Evolutionary conservation across 2,888 invertebrate genomes (phyloP).

Genomic region (Tortricodes alternella): DNA sequence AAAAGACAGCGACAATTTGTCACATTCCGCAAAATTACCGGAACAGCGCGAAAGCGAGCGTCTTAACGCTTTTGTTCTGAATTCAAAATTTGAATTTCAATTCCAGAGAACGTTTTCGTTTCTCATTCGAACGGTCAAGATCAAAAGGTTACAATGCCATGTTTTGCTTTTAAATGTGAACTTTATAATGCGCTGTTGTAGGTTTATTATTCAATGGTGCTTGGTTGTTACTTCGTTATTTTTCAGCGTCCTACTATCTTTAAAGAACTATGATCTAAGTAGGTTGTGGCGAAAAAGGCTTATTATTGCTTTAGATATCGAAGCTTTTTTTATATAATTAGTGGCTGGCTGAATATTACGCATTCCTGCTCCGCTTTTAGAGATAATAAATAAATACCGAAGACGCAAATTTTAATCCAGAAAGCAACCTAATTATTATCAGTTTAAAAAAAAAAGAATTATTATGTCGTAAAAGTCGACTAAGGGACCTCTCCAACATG

Average conservation of each 20-base stretch:
- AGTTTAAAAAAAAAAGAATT: no score
- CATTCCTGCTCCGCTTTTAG: neutral
- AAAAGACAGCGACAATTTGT: neutral
- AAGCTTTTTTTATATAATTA: conserved; percentile 5
- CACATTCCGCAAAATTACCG: neutral
- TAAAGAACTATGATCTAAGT: neutral
- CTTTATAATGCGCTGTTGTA: neutral
- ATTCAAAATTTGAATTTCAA: conserved; percentile 22
- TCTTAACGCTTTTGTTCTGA: conserved; percentile 10
- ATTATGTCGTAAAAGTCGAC: no score
- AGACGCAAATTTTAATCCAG: no score
- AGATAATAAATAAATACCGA: no score
- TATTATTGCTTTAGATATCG: neutral
- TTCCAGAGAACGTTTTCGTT: neutral
- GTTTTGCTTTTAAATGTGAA: neutral
- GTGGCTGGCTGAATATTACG: neutral
- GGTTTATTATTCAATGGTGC: neutral
- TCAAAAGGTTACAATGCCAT: neutral
- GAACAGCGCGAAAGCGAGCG: neutral
- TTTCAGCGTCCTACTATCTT: neutral
- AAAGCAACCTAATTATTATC: no score
- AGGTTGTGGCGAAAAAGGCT: neutral
- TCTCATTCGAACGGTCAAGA: neutral
- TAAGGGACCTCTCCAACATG: no score
- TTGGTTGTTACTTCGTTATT: neutral